Evolutionary conservation across 1,140 invertebrate genomes (phyloP), one percentile per base, ranked within the genome.

Genomic region (Scaptodrosophila lebanonensis): DNA sequence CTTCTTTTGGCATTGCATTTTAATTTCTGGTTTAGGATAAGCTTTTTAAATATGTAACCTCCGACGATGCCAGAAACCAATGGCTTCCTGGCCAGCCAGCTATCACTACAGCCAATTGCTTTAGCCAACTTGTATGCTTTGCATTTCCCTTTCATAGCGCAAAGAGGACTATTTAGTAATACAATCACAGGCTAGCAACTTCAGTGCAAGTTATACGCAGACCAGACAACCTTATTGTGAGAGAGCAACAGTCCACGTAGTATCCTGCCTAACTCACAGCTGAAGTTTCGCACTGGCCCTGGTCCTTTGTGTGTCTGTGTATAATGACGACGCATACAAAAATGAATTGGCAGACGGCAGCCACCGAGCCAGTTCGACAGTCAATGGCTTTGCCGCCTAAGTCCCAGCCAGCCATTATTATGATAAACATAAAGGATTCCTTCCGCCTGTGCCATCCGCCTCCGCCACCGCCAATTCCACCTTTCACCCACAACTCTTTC

Each of bases 341-440:
- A 56, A 44, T 60, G 57, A 66, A 63, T 65, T 72, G 45, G 49
- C 56, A 60, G 66, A 50, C 50, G n/a, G n/a, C n/a, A n/a, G n/a
- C n/a, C n/a, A n/a, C n/a, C n/a, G n/a, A 70, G 43, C 48, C 49
- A 65, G 48, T 50, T 61, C 47, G 58, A 64, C 73, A 68, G 44
- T 69, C 68, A 64, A 59, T 71, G 77, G 18, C 12, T 38, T n/a
- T 18, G n/a, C n/a, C 27, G 49, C 15, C 35, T 33, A 52, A 27
- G 30, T 16, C 33, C 45, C 12, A 54, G 53, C 30, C 27, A 25
- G 22, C 59, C 38, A 75, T 75, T 82, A 75, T 82, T 70, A 82
- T 66, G 66, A 66, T 82, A 70, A 75, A 64, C 70, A 82, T 75
- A 82, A 82, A 70, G 66, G 49, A 56, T 15, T 52, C 35, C 47